Conservation (phyloP, 2,888 invertebrate species). For the Sphaeridia pumilis region DNA sequence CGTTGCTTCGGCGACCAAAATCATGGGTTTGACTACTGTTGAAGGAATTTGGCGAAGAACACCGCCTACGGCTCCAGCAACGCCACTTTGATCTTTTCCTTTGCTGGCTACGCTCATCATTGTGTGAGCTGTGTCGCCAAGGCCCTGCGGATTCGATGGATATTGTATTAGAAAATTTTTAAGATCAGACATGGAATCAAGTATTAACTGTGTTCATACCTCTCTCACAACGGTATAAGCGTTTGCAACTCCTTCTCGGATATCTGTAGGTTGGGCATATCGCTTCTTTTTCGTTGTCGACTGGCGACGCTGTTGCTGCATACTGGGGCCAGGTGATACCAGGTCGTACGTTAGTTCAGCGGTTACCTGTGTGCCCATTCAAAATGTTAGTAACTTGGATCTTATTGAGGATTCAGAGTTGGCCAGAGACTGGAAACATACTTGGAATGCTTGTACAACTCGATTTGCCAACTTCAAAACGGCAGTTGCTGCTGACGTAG, state of each 20-base stretch:
- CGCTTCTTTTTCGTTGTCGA: constrained; percentile 49
- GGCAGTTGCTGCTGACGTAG: constrained; percentile 84
- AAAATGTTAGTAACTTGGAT: too few species aligned
- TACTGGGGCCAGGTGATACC: constrained; percentile 83
- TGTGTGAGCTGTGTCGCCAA: constrained; percentile 79
- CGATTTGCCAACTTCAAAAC: constrained; percentile 82
- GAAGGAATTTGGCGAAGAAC: constrained; percentile 80
- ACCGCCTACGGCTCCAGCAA: constrained; percentile 73
- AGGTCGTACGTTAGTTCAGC: constrained; percentile 92
- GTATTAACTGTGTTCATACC: too few species aligned
- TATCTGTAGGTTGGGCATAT: constrained; percentile 71
- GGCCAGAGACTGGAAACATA: too few species aligned
- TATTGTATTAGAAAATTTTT: too few species aligned
- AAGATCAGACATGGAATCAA: too few species aligned
- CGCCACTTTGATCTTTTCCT: constrained; percentile 75
- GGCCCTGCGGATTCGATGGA: constrained; percentile 63
- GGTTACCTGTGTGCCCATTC: too few species aligned
- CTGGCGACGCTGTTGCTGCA: constrained; percentile 38
- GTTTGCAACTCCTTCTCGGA: constrained; percentile 85
- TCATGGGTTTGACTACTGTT: constrained; percentile 70
- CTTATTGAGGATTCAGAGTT: too few species aligned
- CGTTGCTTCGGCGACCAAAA: constrained; percentile 81
- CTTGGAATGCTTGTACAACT: constrained; percentile 73
- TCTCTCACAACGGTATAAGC: constrained; percentile 81
- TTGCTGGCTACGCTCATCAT: constrained; percentile 73